Evolutionary conservation across 2,797 vertebrate species (phyloP).

Genomic region (Alcedo atthis): DNA sequence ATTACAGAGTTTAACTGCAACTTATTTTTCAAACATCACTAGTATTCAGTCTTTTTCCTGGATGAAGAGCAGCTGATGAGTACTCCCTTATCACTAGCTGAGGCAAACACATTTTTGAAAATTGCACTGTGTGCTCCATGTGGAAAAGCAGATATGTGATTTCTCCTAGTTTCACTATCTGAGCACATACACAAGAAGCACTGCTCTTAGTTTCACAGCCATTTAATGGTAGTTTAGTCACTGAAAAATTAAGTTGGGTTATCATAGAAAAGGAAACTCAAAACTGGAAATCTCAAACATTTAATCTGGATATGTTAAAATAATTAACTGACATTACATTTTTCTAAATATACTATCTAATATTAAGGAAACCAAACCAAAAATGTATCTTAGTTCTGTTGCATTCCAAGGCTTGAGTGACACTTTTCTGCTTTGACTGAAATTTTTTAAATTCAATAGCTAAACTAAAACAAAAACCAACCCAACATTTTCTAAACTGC

Average conservation of each 20-base stretch:
- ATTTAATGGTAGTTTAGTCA: not conserved
- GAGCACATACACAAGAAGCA: not conserved
- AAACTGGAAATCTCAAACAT: not conserved
- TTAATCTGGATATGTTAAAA: not conserved
- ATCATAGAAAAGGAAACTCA: not conserved
- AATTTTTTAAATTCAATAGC: not conserved
- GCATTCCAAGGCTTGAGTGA: not conserved
- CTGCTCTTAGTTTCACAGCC: not conserved
- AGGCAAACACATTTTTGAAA: not conserved
- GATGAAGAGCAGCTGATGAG: not conserved
- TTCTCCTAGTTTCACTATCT: not conserved
- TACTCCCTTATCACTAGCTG: not conserved
- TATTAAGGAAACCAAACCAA: not conserved
- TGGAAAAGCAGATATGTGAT: not conserved
- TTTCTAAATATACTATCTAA: not conserved
- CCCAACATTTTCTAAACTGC: not conserved
- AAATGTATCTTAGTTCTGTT: not conserved
- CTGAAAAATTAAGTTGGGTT: not conserved
- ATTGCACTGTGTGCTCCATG: fast-evolving
- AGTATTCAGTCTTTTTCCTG: not conserved
- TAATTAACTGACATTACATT: not conserved
- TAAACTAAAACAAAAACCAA: not conserved
- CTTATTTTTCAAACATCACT: not conserved
- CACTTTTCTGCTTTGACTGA: not conserved
- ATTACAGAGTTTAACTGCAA: not conserved